Base-by-base conservation (phyloP, 2,113 vertebrate genomes). In the Oryzias woworae region DNA sequence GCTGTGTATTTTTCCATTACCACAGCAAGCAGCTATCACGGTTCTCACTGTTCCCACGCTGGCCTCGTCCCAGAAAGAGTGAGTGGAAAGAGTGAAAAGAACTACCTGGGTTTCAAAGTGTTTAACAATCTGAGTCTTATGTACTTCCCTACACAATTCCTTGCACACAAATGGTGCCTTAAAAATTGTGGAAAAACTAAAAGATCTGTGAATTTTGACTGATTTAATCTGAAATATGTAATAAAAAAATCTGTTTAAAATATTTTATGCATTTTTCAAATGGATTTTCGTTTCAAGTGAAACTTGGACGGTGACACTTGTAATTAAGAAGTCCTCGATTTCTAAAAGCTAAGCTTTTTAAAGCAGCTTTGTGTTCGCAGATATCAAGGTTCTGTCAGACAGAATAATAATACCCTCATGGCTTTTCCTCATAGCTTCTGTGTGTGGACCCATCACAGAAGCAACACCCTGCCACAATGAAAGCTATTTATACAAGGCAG, bases 281-380 rank as follows among this genome's bases (percentile, higher is more conserved):
- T 67, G 58, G 57, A 16, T n/a, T 1, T 56, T 64, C 8, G 1
- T 69, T 26, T 17, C 49, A 43, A 50, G 69, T 70, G 54, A 55
- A 54, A 47, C 26, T 68, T 68, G 64, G 55, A 53, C 41, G 13
- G 48, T 1, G 16, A 72, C 59, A 36, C 45, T 66, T 58, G 69
- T 66, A 75, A 83, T 81, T 77, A 77, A 66, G 41, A 31, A 72
- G 66, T 81, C 80, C 66, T 72, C 59, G 73, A 62, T 54, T 71
- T 77, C 46, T 47, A 66, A 63, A 67, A 46, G 36, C 65, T 72
- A 71, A 78, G 62, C 78, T 69, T 67, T 68, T 43, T 12, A 83
- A 82, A 81, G 64, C 72, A 62, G 67, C 75, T 79, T 84, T 67
- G 64, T 64, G 59, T 58, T 77, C 56, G 52, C 61, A 4, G 47